Conservation (phyloP, 1,140 invertebrate species). For the Lepidotrigona ventralis region DNA sequence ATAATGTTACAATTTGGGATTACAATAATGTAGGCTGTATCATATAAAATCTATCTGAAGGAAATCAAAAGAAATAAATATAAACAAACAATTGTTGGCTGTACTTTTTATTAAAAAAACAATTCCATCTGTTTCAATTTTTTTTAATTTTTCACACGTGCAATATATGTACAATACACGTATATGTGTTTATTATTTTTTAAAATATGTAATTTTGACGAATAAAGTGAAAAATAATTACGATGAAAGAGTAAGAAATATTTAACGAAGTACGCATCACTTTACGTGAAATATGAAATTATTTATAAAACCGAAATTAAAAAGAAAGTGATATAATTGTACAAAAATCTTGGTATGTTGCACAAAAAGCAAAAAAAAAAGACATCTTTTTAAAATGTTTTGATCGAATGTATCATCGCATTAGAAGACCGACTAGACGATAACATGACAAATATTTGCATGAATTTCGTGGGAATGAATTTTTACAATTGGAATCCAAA, state of each 20-base stretch:
- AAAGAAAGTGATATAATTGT: constrained; percentile 11
- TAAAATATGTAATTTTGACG: constrained; percentile 11
- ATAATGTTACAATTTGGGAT: constrained; percentile 4
- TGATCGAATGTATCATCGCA: not conserved
- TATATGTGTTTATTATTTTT: constrained; percentile 1
- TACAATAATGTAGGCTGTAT: not conserved
- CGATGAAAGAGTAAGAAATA: not conserved
- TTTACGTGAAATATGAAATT: constrained; percentile 11
- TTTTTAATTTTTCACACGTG: constrained; percentile 22
- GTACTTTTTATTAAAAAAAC: constrained; percentile 3
- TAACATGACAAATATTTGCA: not conserved
- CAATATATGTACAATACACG: constrained; percentile 28
- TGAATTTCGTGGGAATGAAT: constrained; percentile 15
- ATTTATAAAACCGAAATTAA: constrained; percentile 21
- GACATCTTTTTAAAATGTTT: not conserved
- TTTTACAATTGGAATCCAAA: constrained; percentile 40
- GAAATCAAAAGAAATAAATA: constrained; percentile 20
- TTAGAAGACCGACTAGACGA: not conserved
- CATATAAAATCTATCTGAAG: not conserved
- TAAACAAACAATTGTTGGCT: not conserved
- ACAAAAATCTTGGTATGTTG: not conserved
- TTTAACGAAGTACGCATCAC: not conserved
- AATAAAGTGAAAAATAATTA: constrained; percentile 13
- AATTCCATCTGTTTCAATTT: constrained; percentile 3
- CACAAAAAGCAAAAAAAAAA: not conserved